Conservation (phyloP, 1,140 invertebrate genomes). For the Cydia amplana region DNA sequence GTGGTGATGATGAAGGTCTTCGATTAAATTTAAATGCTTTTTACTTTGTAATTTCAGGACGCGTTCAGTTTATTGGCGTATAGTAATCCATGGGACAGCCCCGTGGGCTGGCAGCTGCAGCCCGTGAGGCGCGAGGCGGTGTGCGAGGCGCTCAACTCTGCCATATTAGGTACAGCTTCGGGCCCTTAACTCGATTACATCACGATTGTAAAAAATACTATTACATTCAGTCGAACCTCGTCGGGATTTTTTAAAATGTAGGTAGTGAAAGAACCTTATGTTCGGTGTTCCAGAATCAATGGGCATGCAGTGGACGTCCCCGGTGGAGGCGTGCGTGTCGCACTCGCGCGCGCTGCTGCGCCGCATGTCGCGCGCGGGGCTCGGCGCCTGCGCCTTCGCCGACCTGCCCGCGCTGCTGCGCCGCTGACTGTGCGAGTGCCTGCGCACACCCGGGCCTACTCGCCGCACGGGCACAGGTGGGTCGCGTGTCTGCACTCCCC, state of each 20-base stretch:
- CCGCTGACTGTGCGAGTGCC: conserved; percentile 68
- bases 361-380: conserved; percentile 92
- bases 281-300: conserved; percentile 86
- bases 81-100: conserved; percentile 98
- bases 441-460: conserved; percentile 2
- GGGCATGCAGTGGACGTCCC: conserved; percentile 92
- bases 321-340: conserved; percentile 93
- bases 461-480: neutral
- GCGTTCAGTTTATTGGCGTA: conserved; percentile 99
- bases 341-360: conserved; percentile 93
- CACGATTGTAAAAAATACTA: too few species aligned
- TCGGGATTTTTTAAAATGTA: too few species aligned
- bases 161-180: conserved; percentile 94
- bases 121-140: conserved; percentile 95
- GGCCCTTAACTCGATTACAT: too few species aligned
- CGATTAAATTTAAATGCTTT: neutral
- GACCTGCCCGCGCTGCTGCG: conserved; percentile 73
- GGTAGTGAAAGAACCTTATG: too few species aligned
- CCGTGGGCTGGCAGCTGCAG: conserved; percentile 96
- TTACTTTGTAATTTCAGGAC: conserved; percentile 82
- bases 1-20: neutral
- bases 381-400: conserved; percentile 96
- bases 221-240: too few species aligned
- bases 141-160: conserved; percentile 97
- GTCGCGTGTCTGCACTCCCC: too few species aligned